Evolutionary conservation across 2,888 invertebrate genomes (phyloP), one percentile per base, ranked within the genome.

Genomic region (Podabrus alpinus): DNA sequence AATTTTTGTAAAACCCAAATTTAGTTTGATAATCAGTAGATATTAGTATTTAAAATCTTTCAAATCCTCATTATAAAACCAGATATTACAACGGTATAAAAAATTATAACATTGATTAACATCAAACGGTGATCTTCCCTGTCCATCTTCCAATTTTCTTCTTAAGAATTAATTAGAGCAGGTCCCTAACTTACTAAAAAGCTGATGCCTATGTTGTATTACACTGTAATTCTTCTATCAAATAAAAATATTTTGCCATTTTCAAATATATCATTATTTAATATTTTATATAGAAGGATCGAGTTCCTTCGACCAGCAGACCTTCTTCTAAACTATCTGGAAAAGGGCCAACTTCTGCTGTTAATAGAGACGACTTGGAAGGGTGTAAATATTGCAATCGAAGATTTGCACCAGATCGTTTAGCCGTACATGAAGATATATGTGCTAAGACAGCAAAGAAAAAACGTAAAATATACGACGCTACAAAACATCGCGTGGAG

Each of bases 381-480:
- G 84, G 90, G 13, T 97, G 97, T 86, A 88, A 89, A 24, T 91
- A 92, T 77, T 98, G 97, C 86, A 92, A 93, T 0, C 91, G 97
- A 0, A 90, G 91, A 82, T 97, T 98, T 87, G 94, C 93, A 9
- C 86, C 90, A 15, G 97, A 98, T 84, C 91, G 98, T 1, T 88
- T 97, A 69, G 88, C 87, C 7, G 94, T 93, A 81, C 99, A 99
- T 87, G 92, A 95, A 86, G 90, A 92, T 24, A 95, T 97, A 78
- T 99, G 99, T 87, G 88, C 91, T 80, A 95, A 94, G 85, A 91
- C 95, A 1, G 88, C 90, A 66, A 88, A 90, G 74, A 96, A 96
- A 87, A 96, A 95, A 85, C 90, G 98, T 79, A 98, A 97, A 89
- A 92, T 93, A 0, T 99, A 97, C 86, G 98, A 99, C 87, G 94